phyloP scores from a whole-genome alignment of 2,888 invertebrate genomes.

The Drosophila parthenogenetica region DNA sequence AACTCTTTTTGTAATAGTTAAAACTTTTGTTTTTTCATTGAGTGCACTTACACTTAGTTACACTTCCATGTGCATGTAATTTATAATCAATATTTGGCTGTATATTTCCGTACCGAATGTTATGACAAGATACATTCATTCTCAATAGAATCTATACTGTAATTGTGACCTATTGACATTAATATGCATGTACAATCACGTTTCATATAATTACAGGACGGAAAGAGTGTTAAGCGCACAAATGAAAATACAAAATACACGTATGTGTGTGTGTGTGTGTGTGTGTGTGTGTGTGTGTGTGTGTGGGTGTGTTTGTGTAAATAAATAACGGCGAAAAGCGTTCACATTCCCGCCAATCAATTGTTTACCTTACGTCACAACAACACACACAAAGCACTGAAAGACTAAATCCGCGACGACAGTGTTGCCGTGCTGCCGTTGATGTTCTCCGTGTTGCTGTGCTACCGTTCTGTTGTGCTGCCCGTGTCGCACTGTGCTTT shows the following conservation, averaged over 20 bases:
- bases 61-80: background rate
- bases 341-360: conserved; percentile 20
- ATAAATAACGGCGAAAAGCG: conserved; percentile 25
- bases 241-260: background rate
- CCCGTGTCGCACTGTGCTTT: conserved; percentile 12
- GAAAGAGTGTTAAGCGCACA: conserved; percentile 13
- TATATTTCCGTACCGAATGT: conserved; percentile 4
- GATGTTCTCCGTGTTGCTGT: background rate
- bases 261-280: too few species aligned
- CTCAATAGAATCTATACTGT: background rate
- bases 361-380: conserved; percentile 36
- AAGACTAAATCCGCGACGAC: conserved; percentile 1
- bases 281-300: too few species aligned
- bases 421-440: conserved; percentile 1
- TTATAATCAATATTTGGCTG: conserved; percentile 24
- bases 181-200: conserved; percentile 8
- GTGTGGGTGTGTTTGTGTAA: background rate
- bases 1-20: background rate
- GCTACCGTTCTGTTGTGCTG: conserved; percentile 1
- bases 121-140: background rate
- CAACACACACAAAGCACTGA: conserved; percentile 33
- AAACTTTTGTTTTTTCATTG: background rate
- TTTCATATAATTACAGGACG: conserved; percentile 8
- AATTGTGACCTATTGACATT: conserved; percentile 19
- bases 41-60: conserved; percentile 2